Conservation (phyloP, 30 jellyfish, hydroid and myxozoan genomes). For the Catostylus mosaicus region DNA sequence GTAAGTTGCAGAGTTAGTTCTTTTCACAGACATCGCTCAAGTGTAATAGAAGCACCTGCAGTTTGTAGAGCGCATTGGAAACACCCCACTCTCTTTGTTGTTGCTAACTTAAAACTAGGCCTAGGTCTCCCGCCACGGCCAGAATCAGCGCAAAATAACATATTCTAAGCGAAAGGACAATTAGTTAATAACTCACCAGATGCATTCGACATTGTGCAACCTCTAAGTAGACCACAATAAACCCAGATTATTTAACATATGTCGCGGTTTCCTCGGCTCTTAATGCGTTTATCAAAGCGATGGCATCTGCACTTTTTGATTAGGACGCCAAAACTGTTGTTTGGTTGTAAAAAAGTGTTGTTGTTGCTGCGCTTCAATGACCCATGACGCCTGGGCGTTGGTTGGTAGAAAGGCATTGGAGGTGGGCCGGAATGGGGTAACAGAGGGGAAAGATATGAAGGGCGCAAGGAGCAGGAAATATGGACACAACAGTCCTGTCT, state of each 20-base stretch:
- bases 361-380: slow-evolving; percentile 42
- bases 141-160: background rate
- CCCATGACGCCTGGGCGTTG: too few relatives aligned
- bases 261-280: slow-evolving; percentile 55
- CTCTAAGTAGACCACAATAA: slow-evolving; percentile 40
- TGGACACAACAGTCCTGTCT: too few relatives aligned
- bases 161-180: background rate
- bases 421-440: too few relatives aligned
- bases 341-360: slow-evolving; percentile 20
- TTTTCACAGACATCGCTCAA: slow-evolving; percentile 12
- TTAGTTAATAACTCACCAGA: slow-evolving; percentile 55
- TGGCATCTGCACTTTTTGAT: slow-evolving; percentile 49
- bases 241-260: slow-evolving; percentile 41
- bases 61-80: background rate
- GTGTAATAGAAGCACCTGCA: slow-evolving; percentile 15
- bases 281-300: background rate
- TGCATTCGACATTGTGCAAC: slow-evolving; percentile 60
- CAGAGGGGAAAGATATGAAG: too few relatives aligned
- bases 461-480: too few relatives aligned
- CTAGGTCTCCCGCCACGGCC: slow-evolving; percentile 21
- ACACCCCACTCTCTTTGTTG: slow-evolving; percentile 24
- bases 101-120: background rate
- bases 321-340: slow-evolving; percentile 68
- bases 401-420: too few relatives aligned
- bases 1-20: slow-evolving; percentile 2